Evolutionary conservation across 2,113 vertebrate genomes (phyloP).

Genomic region (Rhizomys pruinosus): DNA sequence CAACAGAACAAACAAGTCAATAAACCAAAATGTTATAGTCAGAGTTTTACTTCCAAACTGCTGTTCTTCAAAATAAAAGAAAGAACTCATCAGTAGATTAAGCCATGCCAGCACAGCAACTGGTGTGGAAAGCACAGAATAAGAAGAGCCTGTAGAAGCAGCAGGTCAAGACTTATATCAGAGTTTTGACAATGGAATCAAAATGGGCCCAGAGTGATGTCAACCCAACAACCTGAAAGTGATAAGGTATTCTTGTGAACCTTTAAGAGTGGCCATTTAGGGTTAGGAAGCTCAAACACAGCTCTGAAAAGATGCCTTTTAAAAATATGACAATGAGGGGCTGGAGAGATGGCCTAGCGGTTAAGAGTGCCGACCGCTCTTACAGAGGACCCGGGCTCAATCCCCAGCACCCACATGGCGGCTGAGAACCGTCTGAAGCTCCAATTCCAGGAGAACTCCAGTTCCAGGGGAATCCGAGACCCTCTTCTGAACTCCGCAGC

Average conservation of each 20-base stretch:
- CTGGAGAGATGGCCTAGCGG: no score
- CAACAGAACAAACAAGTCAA: slow-evolving; percentile 2
- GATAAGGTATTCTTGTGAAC: neutral
- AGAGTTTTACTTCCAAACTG: neutral
- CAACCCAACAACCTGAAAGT: neutral
- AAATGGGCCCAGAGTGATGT: neutral
- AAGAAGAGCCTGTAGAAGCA: neutral
- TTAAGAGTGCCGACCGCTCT: no score
- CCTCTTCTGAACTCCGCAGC: no score
- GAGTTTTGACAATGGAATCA: neutral
- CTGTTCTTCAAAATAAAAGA: neutral
- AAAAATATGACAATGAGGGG: neutral
- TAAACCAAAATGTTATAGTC: slow-evolving; percentile 16
- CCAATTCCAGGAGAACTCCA: no score
- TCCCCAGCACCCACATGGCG: no score
- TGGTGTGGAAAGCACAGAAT: no score
- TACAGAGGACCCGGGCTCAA: no score
- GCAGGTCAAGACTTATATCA: neutral
- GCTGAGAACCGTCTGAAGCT: no score
- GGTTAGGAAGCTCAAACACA: neutral
- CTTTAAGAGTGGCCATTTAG: neutral
- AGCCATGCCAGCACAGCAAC: no score
- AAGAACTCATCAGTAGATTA: neutral
- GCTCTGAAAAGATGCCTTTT: neutral
- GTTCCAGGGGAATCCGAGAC: no score